phyloP scores from a whole-genome alignment of 2,888 invertebrate genomes.

The Sussaba pulchella region DNA sequence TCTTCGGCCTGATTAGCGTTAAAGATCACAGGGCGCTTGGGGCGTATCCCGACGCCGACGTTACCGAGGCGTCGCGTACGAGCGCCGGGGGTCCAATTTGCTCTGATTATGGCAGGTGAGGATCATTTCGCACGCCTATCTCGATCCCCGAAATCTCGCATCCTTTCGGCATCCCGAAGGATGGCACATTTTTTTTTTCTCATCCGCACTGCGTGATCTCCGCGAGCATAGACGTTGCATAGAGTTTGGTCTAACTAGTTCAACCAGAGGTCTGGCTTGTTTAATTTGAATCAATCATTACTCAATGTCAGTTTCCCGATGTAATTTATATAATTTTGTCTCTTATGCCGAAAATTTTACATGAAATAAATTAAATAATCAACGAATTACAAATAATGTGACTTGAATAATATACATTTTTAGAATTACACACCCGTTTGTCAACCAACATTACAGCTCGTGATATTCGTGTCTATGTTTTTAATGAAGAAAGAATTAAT shows the following conservation, averaged over 20 bases:
- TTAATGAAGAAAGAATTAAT: too few relatives aligned
- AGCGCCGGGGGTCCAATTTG: slow-evolving; percentile 72
- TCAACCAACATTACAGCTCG: too few relatives aligned
- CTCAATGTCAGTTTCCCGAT: too few relatives aligned
- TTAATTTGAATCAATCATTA: too few relatives aligned
- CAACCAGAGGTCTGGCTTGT: too few relatives aligned
- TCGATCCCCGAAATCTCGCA: slow-evolving; percentile 26
- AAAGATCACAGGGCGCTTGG: slow-evolving; percentile 76
- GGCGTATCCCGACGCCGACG: slow-evolving; percentile 65
- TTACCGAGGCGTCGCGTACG: slow-evolving; percentile 61
- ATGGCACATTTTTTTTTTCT: slow-evolving; percentile 3
- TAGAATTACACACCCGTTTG: too few relatives aligned
- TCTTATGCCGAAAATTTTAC: too few relatives aligned
- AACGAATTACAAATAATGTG: too few relatives aligned
- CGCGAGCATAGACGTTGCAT: neutral
- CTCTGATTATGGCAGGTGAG: slow-evolving; percentile 75
- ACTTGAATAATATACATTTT: too few relatives aligned
- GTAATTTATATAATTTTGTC: too few relatives aligned
- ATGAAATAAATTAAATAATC: too few relatives aligned
- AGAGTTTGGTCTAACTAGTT: neutral
- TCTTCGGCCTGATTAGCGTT: slow-evolving; percentile 72
- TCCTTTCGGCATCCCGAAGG: slow-evolving; percentile 37
- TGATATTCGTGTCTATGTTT: too few relatives aligned
- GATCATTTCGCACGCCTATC: slow-evolving; percentile 41
- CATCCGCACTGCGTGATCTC: neutral